These are phyloP conservation scores for Busseola fusca DNA, from an alignment of 2,888 invertebrate genomes.

Conservation along the genomic window DNA sequence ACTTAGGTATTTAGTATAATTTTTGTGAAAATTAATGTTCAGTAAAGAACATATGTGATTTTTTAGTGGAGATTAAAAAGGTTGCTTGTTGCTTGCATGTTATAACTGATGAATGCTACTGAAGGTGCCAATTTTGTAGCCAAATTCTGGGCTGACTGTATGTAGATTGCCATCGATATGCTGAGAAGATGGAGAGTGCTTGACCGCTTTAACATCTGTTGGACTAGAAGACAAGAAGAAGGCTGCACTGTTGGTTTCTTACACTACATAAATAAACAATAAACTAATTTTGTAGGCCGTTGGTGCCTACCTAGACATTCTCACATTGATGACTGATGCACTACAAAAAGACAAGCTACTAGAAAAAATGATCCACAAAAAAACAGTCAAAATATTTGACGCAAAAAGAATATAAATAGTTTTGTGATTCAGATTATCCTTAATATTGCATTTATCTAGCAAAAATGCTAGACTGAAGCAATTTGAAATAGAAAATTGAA, in stretches of 20 bases:
- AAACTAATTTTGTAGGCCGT: too few species aligned
- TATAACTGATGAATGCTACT: too few species aligned
- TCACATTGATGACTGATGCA: too few species aligned
- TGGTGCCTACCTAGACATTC: too few species aligned
- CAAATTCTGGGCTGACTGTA: too few species aligned
- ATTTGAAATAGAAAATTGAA: slow-evolving; percentile 46
- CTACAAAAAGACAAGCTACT: background rate
- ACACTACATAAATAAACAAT: too few species aligned
- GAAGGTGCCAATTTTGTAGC: too few species aligned
- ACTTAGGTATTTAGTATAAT: slow-evolving; percentile 3
- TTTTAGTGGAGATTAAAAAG: background rate
- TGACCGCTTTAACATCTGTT: background rate
- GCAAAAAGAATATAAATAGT: background rate
- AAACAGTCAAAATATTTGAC: too few species aligned
- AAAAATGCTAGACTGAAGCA: slow-evolving; percentile 18
- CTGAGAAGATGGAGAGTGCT: too few species aligned
- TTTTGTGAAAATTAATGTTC: slow-evolving; percentile 5
- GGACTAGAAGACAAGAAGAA: too few species aligned
- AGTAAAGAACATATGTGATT: background rate
- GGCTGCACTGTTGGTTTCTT: too few species aligned
- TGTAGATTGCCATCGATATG: too few species aligned
- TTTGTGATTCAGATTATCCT: background rate
- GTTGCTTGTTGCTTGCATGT: background rate
- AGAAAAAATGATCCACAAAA: background rate
- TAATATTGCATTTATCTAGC: background rate